Conservation (phyloP, 2,113 vertebrate genomes). For the Asarcornis scutulata region DNA sequence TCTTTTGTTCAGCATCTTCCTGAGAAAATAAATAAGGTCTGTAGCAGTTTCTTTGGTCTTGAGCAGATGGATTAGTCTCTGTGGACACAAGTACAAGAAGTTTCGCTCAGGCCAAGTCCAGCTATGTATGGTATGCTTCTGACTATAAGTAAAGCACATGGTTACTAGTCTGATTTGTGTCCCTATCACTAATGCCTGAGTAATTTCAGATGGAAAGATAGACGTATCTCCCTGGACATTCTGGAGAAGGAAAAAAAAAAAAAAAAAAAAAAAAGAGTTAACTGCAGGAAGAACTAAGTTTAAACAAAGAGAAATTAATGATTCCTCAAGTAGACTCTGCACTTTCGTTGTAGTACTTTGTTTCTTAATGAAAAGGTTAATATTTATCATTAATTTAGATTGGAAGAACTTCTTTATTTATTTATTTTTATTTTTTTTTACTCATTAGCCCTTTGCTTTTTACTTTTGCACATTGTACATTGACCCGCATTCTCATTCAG, state of each 20-base stretch:
- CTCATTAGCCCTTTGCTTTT: neutral
- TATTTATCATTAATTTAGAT: neutral
- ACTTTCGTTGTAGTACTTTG: neutral
- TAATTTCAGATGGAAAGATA: neutral
- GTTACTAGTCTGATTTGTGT: neutral
- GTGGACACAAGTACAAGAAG: neutral
- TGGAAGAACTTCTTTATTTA: neutral
- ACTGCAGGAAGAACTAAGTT: neutral
- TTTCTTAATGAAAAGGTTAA: slow-evolving; percentile 1
- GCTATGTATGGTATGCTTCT: neutral
- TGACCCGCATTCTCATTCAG: slow-evolving; percentile 35
- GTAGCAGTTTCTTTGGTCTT: neutral
- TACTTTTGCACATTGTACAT: neutral
- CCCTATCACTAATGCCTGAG: neutral
- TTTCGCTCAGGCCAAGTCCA: neutral
- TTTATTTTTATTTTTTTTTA: neutral
- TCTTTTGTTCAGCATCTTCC: neutral
- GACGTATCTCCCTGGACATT: neutral
- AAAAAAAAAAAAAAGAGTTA: neutral
- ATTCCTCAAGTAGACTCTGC: neutral
- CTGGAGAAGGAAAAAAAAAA: neutral
- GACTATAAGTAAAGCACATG: neutral
- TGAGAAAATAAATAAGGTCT: neutral
- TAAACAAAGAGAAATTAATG: neutral
- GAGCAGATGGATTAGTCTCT: neutral